These are phyloP conservation scores for Phymatocera aterrima DNA, from an alignment of 2,888 invertebrate genomes.

Conservation along the genomic window DNA sequence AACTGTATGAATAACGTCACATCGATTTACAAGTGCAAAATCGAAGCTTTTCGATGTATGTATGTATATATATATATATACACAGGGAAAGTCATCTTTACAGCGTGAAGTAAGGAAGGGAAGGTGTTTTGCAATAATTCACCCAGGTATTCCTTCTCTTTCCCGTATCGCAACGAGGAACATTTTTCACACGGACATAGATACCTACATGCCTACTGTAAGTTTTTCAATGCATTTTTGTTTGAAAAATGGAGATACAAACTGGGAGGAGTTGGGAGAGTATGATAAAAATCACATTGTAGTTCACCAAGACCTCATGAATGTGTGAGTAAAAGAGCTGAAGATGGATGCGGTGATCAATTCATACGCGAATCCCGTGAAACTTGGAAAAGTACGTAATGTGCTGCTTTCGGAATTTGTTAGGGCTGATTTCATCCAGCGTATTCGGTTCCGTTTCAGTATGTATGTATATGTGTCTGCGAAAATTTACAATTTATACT, in stretches of 20 bases:
- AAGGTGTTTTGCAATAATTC: conserved; percentile 24
- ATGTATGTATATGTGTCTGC: no score
- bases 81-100: neutral
- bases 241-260: conserved; percentile 27
- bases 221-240: neutral
- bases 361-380: neutral
- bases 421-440: neutral
- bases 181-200: conserved; percentile 16
- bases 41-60: no score
- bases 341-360: conserved; percentile 18
- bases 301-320: neutral
- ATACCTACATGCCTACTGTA: no score
- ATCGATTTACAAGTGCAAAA: no score
- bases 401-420: neutral
- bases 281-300: conserved; percentile 29
- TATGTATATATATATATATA: no score
- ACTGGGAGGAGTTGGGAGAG: neutral
- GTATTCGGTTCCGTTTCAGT: neutral
- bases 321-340: neutral
- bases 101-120: neutral
- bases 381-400: neutral
- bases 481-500: conserved; percentile 6
- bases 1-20: no score
- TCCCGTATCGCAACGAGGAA: neutral
- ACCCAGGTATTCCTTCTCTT: neutral